A percentile compares a stretch with the other conserved stretches of the same genome.
Evolutionary conservation across 2,113 vertebrate species (phyloP).

Genomic region (Xerus inauris): DNA sequence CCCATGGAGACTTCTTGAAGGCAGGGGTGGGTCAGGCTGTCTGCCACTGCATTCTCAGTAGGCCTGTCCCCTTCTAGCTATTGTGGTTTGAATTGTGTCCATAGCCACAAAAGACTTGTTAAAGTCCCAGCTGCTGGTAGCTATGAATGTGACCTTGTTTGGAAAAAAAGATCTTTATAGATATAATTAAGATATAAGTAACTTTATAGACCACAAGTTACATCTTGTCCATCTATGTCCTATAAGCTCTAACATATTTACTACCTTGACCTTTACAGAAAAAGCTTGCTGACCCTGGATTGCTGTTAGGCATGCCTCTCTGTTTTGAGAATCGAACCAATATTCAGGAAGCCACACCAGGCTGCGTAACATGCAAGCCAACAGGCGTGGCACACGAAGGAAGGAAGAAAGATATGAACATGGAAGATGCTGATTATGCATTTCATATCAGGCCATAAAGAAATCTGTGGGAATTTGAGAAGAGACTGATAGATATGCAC

Average conservation of each 20-base stretch:
- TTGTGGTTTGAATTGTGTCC: not conserved
- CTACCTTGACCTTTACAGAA: not conserved
- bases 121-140: not conserved
- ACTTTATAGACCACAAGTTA: too few relatives aligned
- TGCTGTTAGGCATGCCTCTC: not conserved
- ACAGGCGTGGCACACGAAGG: not conserved
- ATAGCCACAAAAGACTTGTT: not conserved
- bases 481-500: not conserved
- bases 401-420: not conserved
- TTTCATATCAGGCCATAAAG: not conserved
- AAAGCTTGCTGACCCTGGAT: not conserved
- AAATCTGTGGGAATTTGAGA: not conserved
- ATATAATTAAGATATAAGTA: not conserved
- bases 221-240: not conserved
- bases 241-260: not conserved
- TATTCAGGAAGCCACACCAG: not conserved
- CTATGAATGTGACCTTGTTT: not conserved
- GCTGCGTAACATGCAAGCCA: not conserved
- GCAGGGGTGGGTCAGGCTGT: not conserved
- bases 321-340: not conserved
- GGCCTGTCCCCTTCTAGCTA: not conserved
- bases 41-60: not conserved
- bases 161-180: not conserved
- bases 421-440: not conserved
- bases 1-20: not conserved